A percentile compares a stretch with the other conserved stretches of the same genome.
These are phyloP conservation scores for Pelecanoides urinatrix DNA, from an alignment of 2,113 vertebrate species.

Conservation along the genomic window DNA sequence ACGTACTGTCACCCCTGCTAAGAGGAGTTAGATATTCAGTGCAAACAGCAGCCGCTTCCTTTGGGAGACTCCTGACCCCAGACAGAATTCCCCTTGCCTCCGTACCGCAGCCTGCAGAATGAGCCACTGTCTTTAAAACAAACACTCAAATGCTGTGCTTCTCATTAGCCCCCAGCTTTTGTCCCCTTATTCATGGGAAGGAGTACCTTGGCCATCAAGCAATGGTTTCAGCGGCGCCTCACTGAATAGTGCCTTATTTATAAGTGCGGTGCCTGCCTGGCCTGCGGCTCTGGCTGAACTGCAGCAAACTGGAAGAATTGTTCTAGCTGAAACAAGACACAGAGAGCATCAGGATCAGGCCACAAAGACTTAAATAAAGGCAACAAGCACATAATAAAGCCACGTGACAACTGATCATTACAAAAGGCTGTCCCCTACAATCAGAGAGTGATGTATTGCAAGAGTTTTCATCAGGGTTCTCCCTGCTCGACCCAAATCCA, in stretches of 20 bases:
- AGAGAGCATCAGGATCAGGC: background rate
- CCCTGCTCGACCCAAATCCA: background rate
- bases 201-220: background rate
- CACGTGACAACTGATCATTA: background rate
- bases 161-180: constrained; percentile 22
- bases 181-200: constrained; percentile 51
- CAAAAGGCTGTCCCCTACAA: background rate
- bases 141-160: background rate
- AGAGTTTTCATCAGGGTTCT: background rate
- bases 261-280: background rate
- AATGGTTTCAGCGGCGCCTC: background rate
- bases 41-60: background rate
- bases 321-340: background rate
- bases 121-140: constrained; percentile 36
- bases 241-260: background rate
- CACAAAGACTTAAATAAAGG: background rate
- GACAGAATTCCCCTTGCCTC: background rate
- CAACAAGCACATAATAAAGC: constrained; percentile 27
- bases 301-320: background rate
- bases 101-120: background rate
- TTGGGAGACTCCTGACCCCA: constrained; percentile 12
- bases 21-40: background rate
- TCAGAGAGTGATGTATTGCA: background rate
- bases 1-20: background rate
- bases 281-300: background rate